Evolutionary conservation across 1,140 invertebrate genomes (phyloP).

Genomic region (Mya arenaria): DNA sequence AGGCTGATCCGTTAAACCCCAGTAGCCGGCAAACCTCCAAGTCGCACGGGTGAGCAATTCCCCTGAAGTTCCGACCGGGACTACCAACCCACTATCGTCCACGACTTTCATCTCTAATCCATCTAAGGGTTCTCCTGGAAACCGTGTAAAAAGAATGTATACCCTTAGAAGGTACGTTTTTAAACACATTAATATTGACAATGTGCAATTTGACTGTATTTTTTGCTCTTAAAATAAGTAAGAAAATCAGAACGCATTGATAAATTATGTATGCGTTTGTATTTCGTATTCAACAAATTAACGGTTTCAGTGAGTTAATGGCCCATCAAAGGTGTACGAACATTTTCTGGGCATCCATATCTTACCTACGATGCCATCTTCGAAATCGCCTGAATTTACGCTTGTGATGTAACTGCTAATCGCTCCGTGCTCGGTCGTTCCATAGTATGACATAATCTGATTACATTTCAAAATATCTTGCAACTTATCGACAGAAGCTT

Average conservation of each 20-base stretch:
- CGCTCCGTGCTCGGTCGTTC: conserved; percentile 20
- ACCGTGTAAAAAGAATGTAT: too few relatives aligned
- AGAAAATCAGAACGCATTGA: too few relatives aligned
- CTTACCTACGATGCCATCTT: conserved; percentile 51
- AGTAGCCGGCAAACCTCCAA: conserved; percentile 3
- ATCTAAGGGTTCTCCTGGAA: conserved; percentile 33
- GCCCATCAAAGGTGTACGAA: too few relatives aligned
- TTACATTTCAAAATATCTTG: not conserved
- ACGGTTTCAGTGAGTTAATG: too few relatives aligned
- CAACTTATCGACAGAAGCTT: not conserved
- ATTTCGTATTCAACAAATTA: too few relatives aligned
- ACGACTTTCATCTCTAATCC: conserved; percentile 56
- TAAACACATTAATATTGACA: too few relatives aligned
- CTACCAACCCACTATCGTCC: conserved; percentile 32
- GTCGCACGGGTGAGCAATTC: conserved; percentile 35
- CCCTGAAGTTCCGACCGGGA: conserved; percentile 25
- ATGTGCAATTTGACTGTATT: too few relatives aligned
- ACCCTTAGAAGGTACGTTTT: too few relatives aligned
- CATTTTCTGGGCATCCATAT: not conserved
- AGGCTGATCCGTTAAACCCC: not conserved
- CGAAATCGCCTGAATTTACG: not conserved
- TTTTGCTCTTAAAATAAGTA: too few relatives aligned
- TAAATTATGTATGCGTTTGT: too few relatives aligned
- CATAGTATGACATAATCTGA: not conserved
- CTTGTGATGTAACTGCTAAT: not conserved